A percentile compares a stretch with the other conserved stretches of the same genome.
phyloP scores from a whole-genome alignment of 53 echinoderm and acorn worm genomes.

The Temnopleurus reevesii region DNA sequence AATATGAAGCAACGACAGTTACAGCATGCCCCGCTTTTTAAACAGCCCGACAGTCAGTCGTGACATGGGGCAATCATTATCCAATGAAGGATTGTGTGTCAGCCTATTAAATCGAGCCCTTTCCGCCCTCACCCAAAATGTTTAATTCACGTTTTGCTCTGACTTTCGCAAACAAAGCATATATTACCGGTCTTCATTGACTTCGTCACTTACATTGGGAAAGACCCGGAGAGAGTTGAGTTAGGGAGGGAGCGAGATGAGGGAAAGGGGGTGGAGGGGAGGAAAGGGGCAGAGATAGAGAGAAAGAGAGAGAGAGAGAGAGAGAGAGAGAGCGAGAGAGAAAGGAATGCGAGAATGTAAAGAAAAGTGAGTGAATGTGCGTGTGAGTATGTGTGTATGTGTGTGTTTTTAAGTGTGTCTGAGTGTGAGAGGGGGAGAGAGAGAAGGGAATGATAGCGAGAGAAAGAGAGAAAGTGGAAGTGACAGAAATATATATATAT shows the following conservation, averaged over 20 bases:
- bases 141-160: constrained; percentile 39
- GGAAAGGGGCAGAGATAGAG: not conserved
- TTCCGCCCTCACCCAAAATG: constrained; percentile 15
- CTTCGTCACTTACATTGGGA: not conserved
- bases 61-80: constrained; percentile 18
- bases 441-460: not conserved
- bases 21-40: too few species aligned
- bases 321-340: not conserved
- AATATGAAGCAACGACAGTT: too few species aligned
- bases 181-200: constrained; percentile 36
- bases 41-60: too few species aligned
- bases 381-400: too few species aligned
- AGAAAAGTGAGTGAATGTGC: too few species aligned
- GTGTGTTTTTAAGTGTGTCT: too few species aligned
- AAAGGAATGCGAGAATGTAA: not conserved
- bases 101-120: constrained; percentile 19
- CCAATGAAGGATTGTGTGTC: constrained; percentile 36
- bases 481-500: not conserved
- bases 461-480: not conserved
- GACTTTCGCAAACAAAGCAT: constrained; percentile 9
- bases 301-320: not conserved
- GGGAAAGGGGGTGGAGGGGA: not conserved
- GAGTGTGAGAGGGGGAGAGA: not conserved
- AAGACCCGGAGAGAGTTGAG: too few species aligned
- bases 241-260: too few species aligned